These are phyloP conservation scores for Dendrolimus houi DNA, from an alignment of 2,888 invertebrate genomes.

Conservation along the genomic window DNA sequence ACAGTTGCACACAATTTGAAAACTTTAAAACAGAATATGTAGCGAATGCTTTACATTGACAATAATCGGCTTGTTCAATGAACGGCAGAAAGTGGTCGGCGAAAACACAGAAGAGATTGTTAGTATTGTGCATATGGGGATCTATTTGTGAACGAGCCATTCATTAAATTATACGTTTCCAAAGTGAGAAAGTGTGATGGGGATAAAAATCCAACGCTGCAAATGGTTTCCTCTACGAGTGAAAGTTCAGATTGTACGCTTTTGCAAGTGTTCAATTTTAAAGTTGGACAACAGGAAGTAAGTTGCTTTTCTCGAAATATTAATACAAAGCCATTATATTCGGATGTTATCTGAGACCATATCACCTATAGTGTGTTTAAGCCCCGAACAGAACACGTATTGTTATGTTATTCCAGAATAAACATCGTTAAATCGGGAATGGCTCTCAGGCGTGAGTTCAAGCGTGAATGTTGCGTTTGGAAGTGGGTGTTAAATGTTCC, in stretches of 20 bases:
- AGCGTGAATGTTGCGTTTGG: conserved; percentile 47
- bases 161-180: conserved; percentile 61
- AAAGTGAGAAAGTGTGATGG: conserved; percentile 53
- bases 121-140: conserved; percentile 36
- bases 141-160: conserved; percentile 42
- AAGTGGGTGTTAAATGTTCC: conserved; percentile 57
- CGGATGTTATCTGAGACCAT: conserved; percentile 11
- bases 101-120: conserved; percentile 45
- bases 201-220: conserved; percentile 40
- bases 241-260: conserved; percentile 39
- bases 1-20: too few relatives aligned
- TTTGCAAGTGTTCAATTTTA: conserved; percentile 23
- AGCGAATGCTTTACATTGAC: conserved; percentile 42
- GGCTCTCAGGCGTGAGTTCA: conserved; percentile 33
- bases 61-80: conserved; percentile 47
- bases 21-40: background rate
- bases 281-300: conserved; percentile 23
- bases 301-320: conserved; percentile 11
- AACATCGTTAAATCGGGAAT: conserved; percentile 50
- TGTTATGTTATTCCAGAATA: conserved; percentile 45
- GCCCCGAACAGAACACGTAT: conserved; percentile 34
- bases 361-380: conserved; percentile 40
- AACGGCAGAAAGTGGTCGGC: conserved; percentile 35
- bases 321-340: conserved; percentile 18
- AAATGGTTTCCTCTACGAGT: conserved; percentile 46